Conservation (phyloP, 2,797 vertebrate genomes). For the Cyclopterus lumpus region DNA sequence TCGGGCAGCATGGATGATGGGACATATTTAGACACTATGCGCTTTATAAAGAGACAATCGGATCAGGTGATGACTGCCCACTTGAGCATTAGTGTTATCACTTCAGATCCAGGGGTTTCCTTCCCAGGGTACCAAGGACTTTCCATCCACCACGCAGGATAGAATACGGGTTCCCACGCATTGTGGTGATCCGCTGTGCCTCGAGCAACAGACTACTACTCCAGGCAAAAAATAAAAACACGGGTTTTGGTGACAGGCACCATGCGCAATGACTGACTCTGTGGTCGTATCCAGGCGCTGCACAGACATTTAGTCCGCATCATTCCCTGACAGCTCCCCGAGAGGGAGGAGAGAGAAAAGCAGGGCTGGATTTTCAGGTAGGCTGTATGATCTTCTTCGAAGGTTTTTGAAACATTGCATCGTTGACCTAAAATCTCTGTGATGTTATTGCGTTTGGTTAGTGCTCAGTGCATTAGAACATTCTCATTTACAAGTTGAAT, state of each 20-base stretch:
- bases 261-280: constrained; percentile 78
- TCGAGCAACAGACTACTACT: constrained; percentile 56
- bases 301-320: constrained; percentile 76
- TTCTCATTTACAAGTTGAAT: constrained; percentile 66
- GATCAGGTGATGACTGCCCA: constrained; percentile 73
- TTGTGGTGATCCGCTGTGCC: constrained; percentile 54
- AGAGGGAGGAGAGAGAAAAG: constrained; percentile 46
- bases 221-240: constrained; percentile 29
- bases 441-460: constrained; percentile 30
- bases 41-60: constrained; percentile 37
- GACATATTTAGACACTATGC: constrained; percentile 41
- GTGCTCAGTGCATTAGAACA: constrained; percentile 46
- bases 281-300: constrained; percentile 54
- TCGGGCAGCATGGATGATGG: constrained; percentile 14
- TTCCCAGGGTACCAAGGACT: constrained; percentile 83
- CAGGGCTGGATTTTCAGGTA: constrained; percentile 76
- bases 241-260: constrained; percentile 65
- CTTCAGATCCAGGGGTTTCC: constrained; percentile 84
- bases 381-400: constrained; percentile 44
- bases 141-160: constrained; percentile 68
- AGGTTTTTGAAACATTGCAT: constrained; percentile 44
- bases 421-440: constrained; percentile 23
- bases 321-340: constrained; percentile 74
- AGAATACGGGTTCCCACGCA: constrained; percentile 73
- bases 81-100: constrained; percentile 68